A percentile compares a stretch with the other conserved stretches of the same genome.
phyloP scores from a whole-genome alignment of 2,797 vertebrate species.

The Staurois parvus region DNA sequence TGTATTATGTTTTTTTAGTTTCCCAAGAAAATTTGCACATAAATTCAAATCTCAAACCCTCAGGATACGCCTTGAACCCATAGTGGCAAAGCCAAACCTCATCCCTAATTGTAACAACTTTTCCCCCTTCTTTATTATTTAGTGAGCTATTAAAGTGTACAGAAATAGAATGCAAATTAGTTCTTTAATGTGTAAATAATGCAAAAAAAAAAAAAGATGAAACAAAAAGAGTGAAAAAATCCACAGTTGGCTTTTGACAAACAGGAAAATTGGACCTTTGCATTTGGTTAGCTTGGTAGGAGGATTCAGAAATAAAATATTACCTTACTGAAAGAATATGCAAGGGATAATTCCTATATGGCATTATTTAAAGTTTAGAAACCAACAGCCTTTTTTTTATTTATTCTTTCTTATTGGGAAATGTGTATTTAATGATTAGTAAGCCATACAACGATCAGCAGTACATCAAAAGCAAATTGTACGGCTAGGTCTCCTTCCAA shows the following conservation, averaged over 20 bases:
- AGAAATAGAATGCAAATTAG: conserved; percentile 62
- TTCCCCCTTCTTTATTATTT: not conserved
- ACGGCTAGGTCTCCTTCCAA: conserved; percentile 23
- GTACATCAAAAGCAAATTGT: conserved; percentile 28
- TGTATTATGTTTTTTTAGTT: too few species aligned
- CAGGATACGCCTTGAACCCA: too few species aligned
- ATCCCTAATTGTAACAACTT: too few species aligned
- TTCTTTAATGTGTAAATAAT: conserved; percentile 68
- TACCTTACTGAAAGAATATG: conserved; percentile 66
- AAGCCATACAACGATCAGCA: not conserved
- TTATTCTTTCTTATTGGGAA: conserved; percentile 3
- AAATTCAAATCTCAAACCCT: too few species aligned
- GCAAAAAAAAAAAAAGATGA: conserved; percentile 35
- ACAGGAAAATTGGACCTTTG: conserved; percentile 68
- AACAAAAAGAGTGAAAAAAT: conserved; percentile 30
- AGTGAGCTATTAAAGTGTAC: not conserved
- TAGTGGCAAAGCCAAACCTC: too few species aligned
- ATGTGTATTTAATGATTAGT: conserved; percentile 32
- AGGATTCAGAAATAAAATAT: conserved; percentile 69
- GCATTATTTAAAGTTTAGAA: conserved; percentile 15
- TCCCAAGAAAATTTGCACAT: too few species aligned
- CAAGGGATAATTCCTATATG: conserved; percentile 14
- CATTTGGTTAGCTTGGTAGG: conserved; percentile 64
- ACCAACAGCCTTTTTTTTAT: not conserved
- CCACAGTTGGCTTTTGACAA: conserved; percentile 68